Base-by-base conservation (phyloP, 2,888 invertebrate species). In the Cataglyphis rosenhaueri region DNA sequence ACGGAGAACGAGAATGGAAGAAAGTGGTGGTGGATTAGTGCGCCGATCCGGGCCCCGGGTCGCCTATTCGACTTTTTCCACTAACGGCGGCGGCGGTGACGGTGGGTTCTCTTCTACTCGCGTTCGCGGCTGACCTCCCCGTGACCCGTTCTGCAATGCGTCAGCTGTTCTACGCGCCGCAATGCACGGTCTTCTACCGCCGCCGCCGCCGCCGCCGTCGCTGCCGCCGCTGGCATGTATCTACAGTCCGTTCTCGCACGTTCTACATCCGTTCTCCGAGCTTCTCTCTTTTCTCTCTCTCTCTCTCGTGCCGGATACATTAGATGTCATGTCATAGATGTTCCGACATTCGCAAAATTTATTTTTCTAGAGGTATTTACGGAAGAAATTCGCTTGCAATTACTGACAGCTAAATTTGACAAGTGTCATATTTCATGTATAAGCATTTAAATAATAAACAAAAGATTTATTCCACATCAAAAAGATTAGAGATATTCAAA, bases 71-170 rank as follows among this genome's bases (percentile, higher is more conserved):
- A 57, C 32, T 61, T 55, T 62, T 68, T 70, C 59, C 8, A n/a
- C 29, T 64, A 9, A 18, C 21, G 68, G 15, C 64, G 44, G 5
- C 48, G 18, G 38, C 55, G 21, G 32, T 21, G 55, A n/a, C 55
- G 21, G 32, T 21, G 55, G 55, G 32, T 48, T 10, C 48, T 66
- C 78, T 71, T 79, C 59, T 65, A 44, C 44, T 73, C 21, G n/a
- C 8, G 32, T 55, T 74, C 65, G 62, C 32, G 18, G 35, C 70
- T 82, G 73, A 85, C 85, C 86, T 78, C 82, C 38, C 85, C 32
- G 55, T 81, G 61, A 66, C 64, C 55, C 62, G 81, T 86, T 86
- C 89, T 89, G 89, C 87, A 87, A 85, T 87, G 85, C 85, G 85
- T 84, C 86, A 88, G 71, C 62, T 35, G 38, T 74, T 68, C 68